Evolutionary conservation across 1,140 invertebrate species (phyloP), one percentile per base, ranked within the genome.

Genomic region (Leptestheria dahalacensis): DNA sequence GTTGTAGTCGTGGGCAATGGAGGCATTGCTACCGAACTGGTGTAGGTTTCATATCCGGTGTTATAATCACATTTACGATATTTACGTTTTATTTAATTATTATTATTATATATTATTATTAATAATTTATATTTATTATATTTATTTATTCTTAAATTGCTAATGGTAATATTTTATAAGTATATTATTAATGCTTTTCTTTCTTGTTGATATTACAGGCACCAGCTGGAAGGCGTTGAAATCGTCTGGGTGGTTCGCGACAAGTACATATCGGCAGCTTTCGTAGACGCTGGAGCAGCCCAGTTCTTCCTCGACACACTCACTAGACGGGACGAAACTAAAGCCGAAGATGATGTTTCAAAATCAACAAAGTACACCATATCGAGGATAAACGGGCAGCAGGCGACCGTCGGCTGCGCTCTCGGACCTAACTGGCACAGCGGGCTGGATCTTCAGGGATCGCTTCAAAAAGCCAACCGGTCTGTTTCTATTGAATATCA

Each of bases 1-100:
- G 78, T 97, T 64, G 68, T 89, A 0, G 78, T 99, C 51, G 78
- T 97, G 50, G 95, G 95, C 23, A 99, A 99, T 78, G 95, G 95
- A 33, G 95, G 95, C 6, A 98, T 99, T 66, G 94, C 95, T 23
- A 95, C 91, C 56, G 95, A 99, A 77, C 74, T 98, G 64, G 85
- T 92, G 60, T 78, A 70, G 68, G 72, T 9, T 9, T 41, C 15
- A 41, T n/a, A n/a, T n/a, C n/a, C n/a, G n/a, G n/a, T n/a, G n/a
- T n/a, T n/a, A n/a, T n/a, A n/a, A n/a, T n/a, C n/a, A n/a, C 24
- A 11, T 50, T 51, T 64, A 18, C 58, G 57, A 57, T 61, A 55
- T 23, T 62, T 58, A 4, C n/a, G 15, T 24, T 56, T 59, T 20
- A 12, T 28, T 67, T 25, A 58, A 18, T 24, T 26, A 20, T 12